Percentiles rank a stretch among this genome's conserved stretches.
phyloP scores from a whole-genome alignment of 1,140 invertebrate genomes.

The Brachionus asplanchnoidis region DNA sequence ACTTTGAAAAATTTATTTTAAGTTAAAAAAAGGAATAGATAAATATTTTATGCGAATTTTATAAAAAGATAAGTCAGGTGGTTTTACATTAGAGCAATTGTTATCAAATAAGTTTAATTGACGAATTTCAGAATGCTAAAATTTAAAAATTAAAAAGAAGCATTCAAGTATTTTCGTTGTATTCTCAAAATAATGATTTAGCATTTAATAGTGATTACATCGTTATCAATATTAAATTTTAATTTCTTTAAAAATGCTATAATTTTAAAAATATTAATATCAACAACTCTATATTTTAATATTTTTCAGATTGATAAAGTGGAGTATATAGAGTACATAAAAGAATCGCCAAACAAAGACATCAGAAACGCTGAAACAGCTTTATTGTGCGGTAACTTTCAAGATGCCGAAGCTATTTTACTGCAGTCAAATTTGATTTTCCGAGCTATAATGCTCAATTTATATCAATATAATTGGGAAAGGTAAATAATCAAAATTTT shows the following conservation, averaged over 20 bases:
- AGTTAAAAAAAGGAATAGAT: too few relatives aligned
- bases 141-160: too few relatives aligned
- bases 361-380: conserved; percentile 73
- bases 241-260: neutral
- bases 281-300: conserved; percentile 10
- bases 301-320: conserved; percentile 73
- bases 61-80: too few relatives aligned
- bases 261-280: neutral
- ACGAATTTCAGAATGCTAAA: too few relatives aligned
- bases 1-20: too few relatives aligned
- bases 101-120: too few relatives aligned
- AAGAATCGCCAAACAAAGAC: conserved; percentile 62
- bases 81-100: too few relatives aligned
- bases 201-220: too few relatives aligned
- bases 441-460: conserved; percentile 72
- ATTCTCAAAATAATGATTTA: too few relatives aligned
- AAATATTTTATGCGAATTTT: too few relatives aligned
- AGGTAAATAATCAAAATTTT: conserved; percentile 58
- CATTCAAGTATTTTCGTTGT: too few relatives aligned
- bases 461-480: conserved; percentile 79
- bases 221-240: neutral
- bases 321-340: conserved; percentile 76
- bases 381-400: conserved; percentile 69
- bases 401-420: conserved; percentile 75
- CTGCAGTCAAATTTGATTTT: conserved; percentile 70